A percentile compares a stretch with the other conserved stretches of the same genome.
Evolutionary conservation across 2,113 vertebrate species (phyloP).

Genomic region (Bostrychus sinensis): DNA sequence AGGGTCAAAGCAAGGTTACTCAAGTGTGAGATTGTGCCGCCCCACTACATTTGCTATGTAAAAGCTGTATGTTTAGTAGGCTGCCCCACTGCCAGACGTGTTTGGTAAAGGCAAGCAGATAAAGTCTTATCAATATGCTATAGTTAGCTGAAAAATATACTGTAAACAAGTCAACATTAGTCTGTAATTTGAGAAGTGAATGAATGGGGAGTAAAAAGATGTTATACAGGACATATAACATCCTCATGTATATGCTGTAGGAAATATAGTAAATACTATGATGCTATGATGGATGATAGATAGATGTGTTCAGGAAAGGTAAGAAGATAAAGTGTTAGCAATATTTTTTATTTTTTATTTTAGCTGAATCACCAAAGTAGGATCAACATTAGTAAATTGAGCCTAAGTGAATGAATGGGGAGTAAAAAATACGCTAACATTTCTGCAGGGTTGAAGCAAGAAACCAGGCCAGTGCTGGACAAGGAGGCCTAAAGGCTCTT

Average conservation of each 20-base stretch:
- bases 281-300: too few species aligned
- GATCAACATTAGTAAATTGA: constrained; percentile 14
- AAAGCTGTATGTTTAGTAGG: constrained; percentile 54
- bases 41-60: constrained; percentile 48
- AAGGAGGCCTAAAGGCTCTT: constrained; percentile 51
- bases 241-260: too few species aligned
- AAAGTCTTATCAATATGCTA: neutral
- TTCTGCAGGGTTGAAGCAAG: constrained; percentile 50
- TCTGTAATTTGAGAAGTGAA: neutral
- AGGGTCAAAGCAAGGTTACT: constrained; percentile 59
- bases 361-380: constrained; percentile 48
- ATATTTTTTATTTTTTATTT: constrained; percentile 15
- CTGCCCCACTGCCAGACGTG: constrained; percentile 8
- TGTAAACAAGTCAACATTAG: neutral
- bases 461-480: constrained; percentile 66
- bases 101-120: neutral
- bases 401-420: constrained; percentile 27
- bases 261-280: too few species aligned
- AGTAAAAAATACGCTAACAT: constrained; percentile 40
- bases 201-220: neutral
- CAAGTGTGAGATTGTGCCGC: constrained; percentile 67
- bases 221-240: too few species aligned
- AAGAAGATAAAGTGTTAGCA: neutral
- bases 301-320: neutral
- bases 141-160: neutral